Conservation (phyloP, 2,888 invertebrate genomes). For the Baccha elongata region DNA sequence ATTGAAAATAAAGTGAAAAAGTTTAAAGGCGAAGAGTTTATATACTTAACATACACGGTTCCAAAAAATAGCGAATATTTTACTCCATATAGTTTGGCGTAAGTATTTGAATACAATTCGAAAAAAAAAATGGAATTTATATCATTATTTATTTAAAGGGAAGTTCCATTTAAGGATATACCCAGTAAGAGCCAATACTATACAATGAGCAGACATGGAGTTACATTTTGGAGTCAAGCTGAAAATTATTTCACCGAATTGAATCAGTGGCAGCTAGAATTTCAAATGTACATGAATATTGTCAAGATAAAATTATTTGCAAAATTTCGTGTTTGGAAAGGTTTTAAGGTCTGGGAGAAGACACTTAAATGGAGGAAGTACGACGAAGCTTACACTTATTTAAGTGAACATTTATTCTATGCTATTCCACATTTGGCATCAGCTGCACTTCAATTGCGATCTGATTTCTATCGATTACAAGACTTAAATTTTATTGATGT, state of each 20-base stretch:
- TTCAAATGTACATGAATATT: slow-evolving; percentile 90
- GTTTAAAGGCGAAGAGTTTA: slow-evolving; percentile 85
- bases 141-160: slow-evolving; percentile 82
- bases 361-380: slow-evolving; percentile 88
- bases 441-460: slow-evolving; percentile 88
- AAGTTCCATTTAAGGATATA: slow-evolving; percentile 88
- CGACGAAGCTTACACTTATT: slow-evolving; percentile 83
- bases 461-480: slow-evolving; percentile 86
- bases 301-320: slow-evolving; percentile 88
- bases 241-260: slow-evolving; percentile 91
- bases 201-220: slow-evolving; percentile 92
- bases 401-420: slow-evolving; percentile 89
- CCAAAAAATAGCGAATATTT: slow-evolving; percentile 88
- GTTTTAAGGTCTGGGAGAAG: slow-evolving; percentile 91
- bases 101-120: slow-evolving; percentile 83
- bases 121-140: slow-evolving; percentile 79
- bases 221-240: slow-evolving; percentile 88
- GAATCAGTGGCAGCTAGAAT: slow-evolving; percentile 91
- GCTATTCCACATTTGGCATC: slow-evolving; percentile 88
- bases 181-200: slow-evolving; percentile 87
- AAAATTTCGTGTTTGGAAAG: slow-evolving; percentile 89
- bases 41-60: slow-evolving; percentile 90
- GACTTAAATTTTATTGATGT: slow-evolving; percentile 86
- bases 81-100: slow-evolving; percentile 90
- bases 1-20: slow-evolving; percentile 83